Percentiles rank a stretch among this genome's conserved stretches.
These are phyloP conservation scores for Panopea generosa DNA, from an alignment of 2,888 invertebrate genomes.

Conservation along the genomic window DNA sequence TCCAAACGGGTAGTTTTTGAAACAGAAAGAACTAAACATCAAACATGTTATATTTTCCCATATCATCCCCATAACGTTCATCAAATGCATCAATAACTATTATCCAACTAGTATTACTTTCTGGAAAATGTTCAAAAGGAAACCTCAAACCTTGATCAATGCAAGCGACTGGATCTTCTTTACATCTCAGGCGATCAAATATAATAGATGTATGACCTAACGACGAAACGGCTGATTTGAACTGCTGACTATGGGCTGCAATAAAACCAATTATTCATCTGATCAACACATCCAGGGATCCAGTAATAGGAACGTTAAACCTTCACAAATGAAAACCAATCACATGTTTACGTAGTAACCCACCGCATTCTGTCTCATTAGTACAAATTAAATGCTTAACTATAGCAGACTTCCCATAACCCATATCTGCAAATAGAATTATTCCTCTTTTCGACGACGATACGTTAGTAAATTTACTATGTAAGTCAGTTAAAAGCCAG, in stretches of 20 bases:
- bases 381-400: slow-evolving; percentile 25
- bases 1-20: slow-evolving; percentile 18
- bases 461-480: too few species aligned
- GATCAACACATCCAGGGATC: slow-evolving; percentile 14
- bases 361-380: neutral
- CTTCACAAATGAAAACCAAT: slow-evolving; percentile 27
- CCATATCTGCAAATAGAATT: slow-evolving; percentile 25
- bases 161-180: slow-evolving; percentile 25
- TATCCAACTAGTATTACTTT: neutral
- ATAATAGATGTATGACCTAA: slow-evolving; percentile 14
- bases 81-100: slow-evolving; percentile 33
- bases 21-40: slow-evolving; percentile 4
- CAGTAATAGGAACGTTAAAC: slow-evolving; percentile 27
- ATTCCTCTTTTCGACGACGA: slow-evolving; percentile 4
- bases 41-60: neutral
- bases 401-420: slow-evolving; percentile 35
- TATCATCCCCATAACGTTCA: slow-evolving; percentile 18
- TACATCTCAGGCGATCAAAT: slow-evolving; percentile 9
- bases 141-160: slow-evolving; percentile 25
- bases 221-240: slow-evolving; percentile 16
- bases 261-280: slow-evolving; percentile 27
- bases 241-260: slow-evolving; percentile 20
- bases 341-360: neutral
- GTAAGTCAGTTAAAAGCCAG: slow-evolving; percentile 20
- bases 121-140: slow-evolving; percentile 11